Conservation (phyloP, 2,797 vertebrate species). For the Ptychadena robeensis region DNA sequence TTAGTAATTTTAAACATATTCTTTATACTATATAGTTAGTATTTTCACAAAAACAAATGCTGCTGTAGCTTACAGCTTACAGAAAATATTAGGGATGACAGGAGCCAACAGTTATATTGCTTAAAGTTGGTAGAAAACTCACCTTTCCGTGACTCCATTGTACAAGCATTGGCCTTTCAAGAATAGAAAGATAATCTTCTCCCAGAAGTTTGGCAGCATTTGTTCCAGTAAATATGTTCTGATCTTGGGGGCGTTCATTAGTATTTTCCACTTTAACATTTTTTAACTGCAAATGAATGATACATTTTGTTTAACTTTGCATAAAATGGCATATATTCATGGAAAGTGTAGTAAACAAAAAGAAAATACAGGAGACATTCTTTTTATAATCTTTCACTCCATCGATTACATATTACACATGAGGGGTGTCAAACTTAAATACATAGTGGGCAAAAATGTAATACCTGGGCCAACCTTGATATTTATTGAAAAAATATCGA, state of each 20-base stretch:
- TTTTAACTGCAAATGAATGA: slow-evolving; percentile 78
- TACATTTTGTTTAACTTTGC: too few species aligned
- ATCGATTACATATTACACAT: not conserved
- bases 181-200: slow-evolving; percentile 76
- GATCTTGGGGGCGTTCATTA: slow-evolving; percentile 74
- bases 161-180: slow-evolving; percentile 86
- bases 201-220: slow-evolving; percentile 79
- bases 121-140: too few species aligned
- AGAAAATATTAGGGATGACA: too few species aligned
- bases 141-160: slow-evolving; percentile 92
- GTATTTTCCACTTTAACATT: slow-evolving; percentile 82
- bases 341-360: not conserved
- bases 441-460: too few species aligned
- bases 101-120: too few species aligned
- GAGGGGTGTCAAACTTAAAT: too few species aligned
- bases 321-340: not conserved
- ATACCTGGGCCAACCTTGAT: too few species aligned
- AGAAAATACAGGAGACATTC: not conserved
- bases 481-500: too few species aligned
- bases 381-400: not conserved
- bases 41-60: too few species aligned
- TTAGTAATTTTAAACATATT: too few species aligned
- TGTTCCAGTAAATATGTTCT: slow-evolving; percentile 84
- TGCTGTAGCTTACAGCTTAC: too few species aligned
- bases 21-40: too few species aligned